A percentile compares a stretch with the other conserved stretches of the same genome.
phyloP scores from a whole-genome alignment of 2,113 vertebrate species.

The Oplegnathus fasciatus region DNA sequence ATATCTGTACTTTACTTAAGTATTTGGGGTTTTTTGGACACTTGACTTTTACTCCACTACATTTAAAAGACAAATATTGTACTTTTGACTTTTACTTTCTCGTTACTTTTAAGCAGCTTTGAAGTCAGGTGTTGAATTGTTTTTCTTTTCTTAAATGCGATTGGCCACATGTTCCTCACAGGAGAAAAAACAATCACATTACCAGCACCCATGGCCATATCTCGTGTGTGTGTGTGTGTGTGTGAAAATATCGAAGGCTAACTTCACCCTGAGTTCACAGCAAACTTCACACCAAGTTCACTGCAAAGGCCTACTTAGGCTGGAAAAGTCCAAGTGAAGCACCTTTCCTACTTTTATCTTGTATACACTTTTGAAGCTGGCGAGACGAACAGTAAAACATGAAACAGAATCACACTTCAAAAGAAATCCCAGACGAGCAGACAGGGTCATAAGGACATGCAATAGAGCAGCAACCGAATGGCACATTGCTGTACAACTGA shows the following conservation, averaged over 20 bases:
- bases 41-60: too few species aligned
- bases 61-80: too few species aligned
- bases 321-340: conserved; percentile 19
- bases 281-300: not conserved
- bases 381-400: conserved; percentile 40
- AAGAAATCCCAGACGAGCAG: conserved; percentile 18
- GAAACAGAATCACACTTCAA: conserved; percentile 57
- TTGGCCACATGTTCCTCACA: too few species aligned
- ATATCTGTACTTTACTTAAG: too few species aligned
- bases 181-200: too few species aligned
- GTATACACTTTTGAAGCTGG: conserved; percentile 16
- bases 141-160: too few species aligned
- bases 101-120: conserved; percentile 1
- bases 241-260: not conserved
- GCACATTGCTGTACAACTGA: not conserved
- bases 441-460: not conserved
- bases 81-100: too few species aligned
- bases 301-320: not conserved
- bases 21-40: too few species aligned
- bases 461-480: not conserved
- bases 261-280: not conserved
- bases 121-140: too few species aligned
- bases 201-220: too few species aligned
- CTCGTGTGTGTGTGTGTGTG: too few species aligned
- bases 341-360: conserved; percentile 41